Base-by-base conservation (phyloP, 2,113 vertebrate genomes). In the Ageneiosus marmoratus region DNA sequence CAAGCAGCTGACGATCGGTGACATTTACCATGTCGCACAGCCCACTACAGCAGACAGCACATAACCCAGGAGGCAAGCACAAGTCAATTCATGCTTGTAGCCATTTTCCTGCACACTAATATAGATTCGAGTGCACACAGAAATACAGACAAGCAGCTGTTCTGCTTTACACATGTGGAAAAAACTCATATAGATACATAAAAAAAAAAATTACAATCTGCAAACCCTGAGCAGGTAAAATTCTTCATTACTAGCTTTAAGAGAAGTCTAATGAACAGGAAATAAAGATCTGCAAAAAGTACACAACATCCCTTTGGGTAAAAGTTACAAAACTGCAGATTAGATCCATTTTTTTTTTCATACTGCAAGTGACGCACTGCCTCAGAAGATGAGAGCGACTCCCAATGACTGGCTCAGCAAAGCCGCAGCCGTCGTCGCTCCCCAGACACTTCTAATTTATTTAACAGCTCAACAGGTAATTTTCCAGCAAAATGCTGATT, bases 401-500 rank as follows among this genome's bases (percentile, higher is more conserved):
- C 80, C 77, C 82, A 85, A 85, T 89, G 87, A 77, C 89, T 90
- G 88, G 90, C 89, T 91, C 86, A 10, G 88, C 84, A 53, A 78
- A 83, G 83, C 80, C 51, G 41, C 2, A 88, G 86, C 85, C 83
- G 70, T 82, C 77, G 69, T 82, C 77, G 69, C 85, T 77, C 82
- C 78, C 77, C 87, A 88, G 84, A 92, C 89, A 81, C 46, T 82
- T 90, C 86, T 90, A 88, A 86, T 91, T 93, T 89, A 91, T 91
- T 90, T 84, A 92, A 89, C 85, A 85, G 89, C 91, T 93, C 91
- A 92, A 93, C 90, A 93, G 91, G 92, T 92, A 86, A 92, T 91
- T 92, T 94, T 91, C 86, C 81, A 89, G 89, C 85, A 88, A 90
- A 88, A 89, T 90, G 88, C 91, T 79, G 89, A 92, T 91, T 90